Percentiles rank a stretch among this genome's conserved stretches.
phyloP scores from a whole-genome alignment of 2,113 vertebrate genomes.

The Mandrillus leucophaeus region DNA sequence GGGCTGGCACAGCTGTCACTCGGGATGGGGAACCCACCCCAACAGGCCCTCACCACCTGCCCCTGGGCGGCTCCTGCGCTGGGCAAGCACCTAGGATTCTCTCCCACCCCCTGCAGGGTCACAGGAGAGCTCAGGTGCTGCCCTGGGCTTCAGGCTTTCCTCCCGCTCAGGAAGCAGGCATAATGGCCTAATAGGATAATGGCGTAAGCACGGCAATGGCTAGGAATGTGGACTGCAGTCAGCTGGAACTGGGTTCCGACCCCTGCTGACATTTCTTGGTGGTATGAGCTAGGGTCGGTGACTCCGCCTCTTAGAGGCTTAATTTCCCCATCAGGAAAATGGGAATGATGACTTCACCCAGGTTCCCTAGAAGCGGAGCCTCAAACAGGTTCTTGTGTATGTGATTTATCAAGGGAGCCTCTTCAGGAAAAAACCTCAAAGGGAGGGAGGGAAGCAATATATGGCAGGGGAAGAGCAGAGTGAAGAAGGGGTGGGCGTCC shows the following conservation, averaged over 20 bases:
- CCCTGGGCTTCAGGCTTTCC: not conserved
- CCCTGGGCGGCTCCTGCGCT: not conserved
- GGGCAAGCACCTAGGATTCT: not conserved
- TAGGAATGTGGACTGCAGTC: not conserved
- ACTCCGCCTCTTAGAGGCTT: not conserved
- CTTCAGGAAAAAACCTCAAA: not conserved
- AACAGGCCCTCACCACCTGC: not conserved
- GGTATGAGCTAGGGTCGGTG: not conserved
- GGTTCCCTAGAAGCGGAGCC: not conserved
- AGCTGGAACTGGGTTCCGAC: too few species aligned
- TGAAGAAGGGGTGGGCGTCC: not conserved
- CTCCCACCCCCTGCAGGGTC: not conserved
- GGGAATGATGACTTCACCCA: not conserved
- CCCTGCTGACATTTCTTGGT: not conserved
- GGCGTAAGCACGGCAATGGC: not conserved
- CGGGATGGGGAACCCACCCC: fast-evolving
- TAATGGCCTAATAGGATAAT: not conserved
- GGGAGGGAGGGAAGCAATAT: not conserved
- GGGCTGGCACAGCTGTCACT: not conserved
- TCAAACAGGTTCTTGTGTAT: not conserved
- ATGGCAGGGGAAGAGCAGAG: not conserved
- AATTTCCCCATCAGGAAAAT: not conserved
- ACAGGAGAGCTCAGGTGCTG: not conserved
- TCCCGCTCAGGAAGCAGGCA: not conserved
- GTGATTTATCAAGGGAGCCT: not conserved